These are phyloP conservation scores for Drosophila pallidifrons DNA, from an alignment of 1,140 invertebrate species.

Conservation along the genomic window DNA sequence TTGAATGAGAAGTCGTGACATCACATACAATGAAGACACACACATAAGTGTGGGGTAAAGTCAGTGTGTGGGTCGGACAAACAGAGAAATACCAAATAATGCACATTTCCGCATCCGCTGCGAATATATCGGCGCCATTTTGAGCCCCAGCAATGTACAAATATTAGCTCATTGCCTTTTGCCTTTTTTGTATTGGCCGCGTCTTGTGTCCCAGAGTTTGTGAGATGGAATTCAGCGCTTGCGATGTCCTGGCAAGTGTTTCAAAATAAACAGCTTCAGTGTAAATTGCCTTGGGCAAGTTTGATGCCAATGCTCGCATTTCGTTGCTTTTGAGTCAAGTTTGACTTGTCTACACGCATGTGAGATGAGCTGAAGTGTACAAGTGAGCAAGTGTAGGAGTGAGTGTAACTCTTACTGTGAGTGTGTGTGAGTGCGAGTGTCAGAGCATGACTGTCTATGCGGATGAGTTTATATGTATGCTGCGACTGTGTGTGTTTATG, in stretches of 20 bases:
- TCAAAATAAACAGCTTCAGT: slow-evolving; percentile 80
- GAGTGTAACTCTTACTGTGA: not conserved
- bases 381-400: not conserved
- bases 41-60: slow-evolving; percentile 19
- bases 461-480: slow-evolving; percentile 15
- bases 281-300: slow-evolving; percentile 72
- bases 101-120: slow-evolving; percentile 75
- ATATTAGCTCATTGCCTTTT: slow-evolving; percentile 58
- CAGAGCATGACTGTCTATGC: not conserved
- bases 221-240: not conserved
- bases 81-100: slow-evolving; percentile 69
- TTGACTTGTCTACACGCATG: slow-evolving; percentile 56
- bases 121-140: slow-evolving; percentile 54
- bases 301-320: slow-evolving; percentile 45
- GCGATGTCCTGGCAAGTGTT: slow-evolving; percentile 65
- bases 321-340: slow-evolving; percentile 42
- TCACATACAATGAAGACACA: slow-evolving; percentile 10
- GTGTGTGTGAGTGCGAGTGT: slow-evolving; percentile 16
- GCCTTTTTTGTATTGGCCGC: slow-evolving; percentile 7
- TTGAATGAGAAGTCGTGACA: slow-evolving; percentile 12
- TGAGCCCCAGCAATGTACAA: slow-evolving; percentile 21
- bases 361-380: slow-evolving; percentile 20
- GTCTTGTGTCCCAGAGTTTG: not conserved
- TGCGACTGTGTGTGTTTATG: slow-evolving; percentile 23
- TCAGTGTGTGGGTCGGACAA: not conserved